These are phyloP conservation scores for Daphoenositta chrysoptera DNA, from an alignment of 2,113 vertebrate genomes.

Conservation along the genomic window DNA sequence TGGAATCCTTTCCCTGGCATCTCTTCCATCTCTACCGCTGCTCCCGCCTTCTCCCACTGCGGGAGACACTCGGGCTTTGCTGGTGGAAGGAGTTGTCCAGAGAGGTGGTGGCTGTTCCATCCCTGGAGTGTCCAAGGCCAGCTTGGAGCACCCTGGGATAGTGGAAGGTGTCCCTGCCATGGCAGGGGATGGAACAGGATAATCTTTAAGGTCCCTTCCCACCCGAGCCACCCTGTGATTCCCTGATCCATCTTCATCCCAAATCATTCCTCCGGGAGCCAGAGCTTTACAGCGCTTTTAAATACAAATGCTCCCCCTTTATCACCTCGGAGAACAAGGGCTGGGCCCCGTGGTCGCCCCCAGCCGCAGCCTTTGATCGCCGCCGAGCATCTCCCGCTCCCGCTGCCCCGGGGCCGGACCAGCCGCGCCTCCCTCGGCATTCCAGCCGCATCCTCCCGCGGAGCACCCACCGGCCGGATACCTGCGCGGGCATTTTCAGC, in stretches of 20 bases:
- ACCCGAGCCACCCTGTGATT: background rate
- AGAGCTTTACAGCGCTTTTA: background rate
- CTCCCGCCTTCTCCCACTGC: fast-evolving
- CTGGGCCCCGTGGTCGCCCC: background rate
- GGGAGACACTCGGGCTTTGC: fast-evolving
- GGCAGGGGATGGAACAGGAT: no score
- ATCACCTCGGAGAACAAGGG: background rate
- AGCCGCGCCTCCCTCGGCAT: background rate
- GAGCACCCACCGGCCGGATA: constrained; percentile 68
- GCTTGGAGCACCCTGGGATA: background rate
- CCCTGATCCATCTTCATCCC: background rate
- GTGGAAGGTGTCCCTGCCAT: no score
- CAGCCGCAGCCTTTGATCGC: background rate
- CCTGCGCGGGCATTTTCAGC: constrained; percentile 77
- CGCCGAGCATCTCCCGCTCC: background rate
- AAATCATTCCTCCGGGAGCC: background rate
- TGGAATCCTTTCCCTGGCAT: fast-evolving
- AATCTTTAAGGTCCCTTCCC: background rate
- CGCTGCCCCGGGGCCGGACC: background rate
- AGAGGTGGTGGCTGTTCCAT: background rate
- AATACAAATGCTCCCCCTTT: background rate
- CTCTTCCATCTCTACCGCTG: background rate
- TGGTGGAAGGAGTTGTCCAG: background rate
- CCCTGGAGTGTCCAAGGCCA: background rate
- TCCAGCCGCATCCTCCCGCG: constrained; percentile 33